A percentile compares a stretch with the other conserved stretches of the same genome.
phyloP scores from a whole-genome alignment of 2,888 invertebrate genomes.

The Automeris io region DNA sequence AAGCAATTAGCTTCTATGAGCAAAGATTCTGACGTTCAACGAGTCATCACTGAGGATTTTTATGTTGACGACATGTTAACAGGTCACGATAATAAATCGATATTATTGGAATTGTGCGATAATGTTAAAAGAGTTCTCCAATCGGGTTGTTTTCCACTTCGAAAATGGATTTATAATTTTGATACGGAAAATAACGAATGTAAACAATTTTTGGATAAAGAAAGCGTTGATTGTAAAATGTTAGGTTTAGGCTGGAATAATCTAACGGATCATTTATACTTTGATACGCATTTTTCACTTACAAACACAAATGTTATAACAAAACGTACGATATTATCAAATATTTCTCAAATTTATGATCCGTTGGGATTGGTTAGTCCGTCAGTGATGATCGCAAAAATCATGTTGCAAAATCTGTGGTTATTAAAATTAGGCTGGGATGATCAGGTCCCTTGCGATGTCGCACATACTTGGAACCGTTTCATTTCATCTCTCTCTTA shows the following conservation, averaged over 20 bases:
- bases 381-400: not conserved
- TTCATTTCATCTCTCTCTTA: not conserved
- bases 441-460: not conserved
- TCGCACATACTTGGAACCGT: not conserved
- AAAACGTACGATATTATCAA: too few species aligned
- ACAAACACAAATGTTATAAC: too few species aligned
- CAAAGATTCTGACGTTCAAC: constrained; percentile 14
- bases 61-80: constrained; percentile 14
- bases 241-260: constrained; percentile 15
- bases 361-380: not conserved
- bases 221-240: constrained; percentile 13
- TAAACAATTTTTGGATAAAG: constrained; percentile 10
- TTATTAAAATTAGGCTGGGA: not conserved
- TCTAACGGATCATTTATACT: constrained; percentile 7
- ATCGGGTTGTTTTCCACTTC: constrained; percentile 17
- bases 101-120: constrained; percentile 11
- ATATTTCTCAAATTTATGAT: not conserved
- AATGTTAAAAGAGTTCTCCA: constrained; percentile 8
- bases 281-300: too few species aligned
- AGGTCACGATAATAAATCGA: constrained; percentile 7
- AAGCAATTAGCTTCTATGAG: constrained; percentile 28
- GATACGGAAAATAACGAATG: not conserved
- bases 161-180: constrained; percentile 20
- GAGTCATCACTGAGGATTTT: constrained; percentile 18
- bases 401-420: not conserved